Conservation (phyloP, 2,113 vertebrate genomes). For the Zootoca vivipara region DNA sequence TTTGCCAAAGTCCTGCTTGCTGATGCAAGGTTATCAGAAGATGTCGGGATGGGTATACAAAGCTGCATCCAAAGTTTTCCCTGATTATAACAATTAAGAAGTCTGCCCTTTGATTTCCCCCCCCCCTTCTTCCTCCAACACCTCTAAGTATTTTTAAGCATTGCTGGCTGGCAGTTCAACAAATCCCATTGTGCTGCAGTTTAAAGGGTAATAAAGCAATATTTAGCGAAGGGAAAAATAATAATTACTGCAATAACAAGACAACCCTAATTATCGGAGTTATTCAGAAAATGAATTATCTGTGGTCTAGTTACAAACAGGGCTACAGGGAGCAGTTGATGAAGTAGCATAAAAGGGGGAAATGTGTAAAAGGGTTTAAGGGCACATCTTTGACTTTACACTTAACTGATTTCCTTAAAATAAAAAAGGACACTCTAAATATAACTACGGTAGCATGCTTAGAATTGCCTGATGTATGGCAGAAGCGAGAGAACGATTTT, state of each 20-base stretch:
- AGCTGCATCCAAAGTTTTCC: neutral
- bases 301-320: neutral
- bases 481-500: no score
- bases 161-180: neutral
- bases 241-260: slow-evolving; percentile 10
- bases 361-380: slow-evolving; percentile 1
- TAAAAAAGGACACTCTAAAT: neutral
- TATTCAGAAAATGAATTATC: slow-evolving; percentile 21
- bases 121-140: neutral
- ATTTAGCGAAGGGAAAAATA: slow-evolving; percentile 34
- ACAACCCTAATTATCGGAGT: slow-evolving; percentile 16
- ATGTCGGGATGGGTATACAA: neutral
- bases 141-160: neutral
- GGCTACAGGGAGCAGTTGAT: neutral
- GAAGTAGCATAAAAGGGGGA: neutral
- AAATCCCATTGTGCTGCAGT: neutral
- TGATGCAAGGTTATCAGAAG: neutral
- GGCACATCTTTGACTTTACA: neutral
- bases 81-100: slow-evolving; percentile 7
- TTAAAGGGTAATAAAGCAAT: neutral
- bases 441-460: neutral
- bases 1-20: neutral
- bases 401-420: neutral
- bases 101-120: neutral
- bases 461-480: neutral